These are phyloP conservation scores for Drosophila pachea DNA, from an alignment of 1,140 invertebrate species.

Conservation along the genomic window DNA sequence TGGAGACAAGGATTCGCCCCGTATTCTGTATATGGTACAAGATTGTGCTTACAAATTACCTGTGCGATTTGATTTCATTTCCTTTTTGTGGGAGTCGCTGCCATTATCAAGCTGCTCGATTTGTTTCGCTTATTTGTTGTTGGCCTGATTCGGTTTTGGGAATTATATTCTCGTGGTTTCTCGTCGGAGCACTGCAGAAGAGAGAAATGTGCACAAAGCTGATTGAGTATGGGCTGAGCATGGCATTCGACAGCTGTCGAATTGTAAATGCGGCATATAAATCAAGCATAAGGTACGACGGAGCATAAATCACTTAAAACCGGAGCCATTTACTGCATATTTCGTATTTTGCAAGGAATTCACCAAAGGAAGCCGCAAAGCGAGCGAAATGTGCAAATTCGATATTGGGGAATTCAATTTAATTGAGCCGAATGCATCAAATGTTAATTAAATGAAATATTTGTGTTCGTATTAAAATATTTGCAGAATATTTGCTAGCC, in stretches of 20 bases:
- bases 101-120: conserved; percentile 35
- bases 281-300: conserved; percentile 54
- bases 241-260: conserved; percentile 23
- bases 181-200: conserved; percentile 16
- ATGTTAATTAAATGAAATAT: conserved; percentile 36
- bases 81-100: conserved; percentile 35
- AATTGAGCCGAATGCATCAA: conserved; percentile 16
- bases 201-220: conserved; percentile 26
- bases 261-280: conserved; percentile 51
- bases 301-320: conserved; percentile 27
- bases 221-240: conserved; percentile 18
- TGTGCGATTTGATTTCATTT: conserved; percentile 74
- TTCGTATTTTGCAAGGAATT: conserved; percentile 1
- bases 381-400: background rate
- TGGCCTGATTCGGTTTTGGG: conserved; percentile 30
- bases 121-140: conserved; percentile 33
- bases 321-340: conserved; percentile 4
- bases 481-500: conserved; percentile 6
- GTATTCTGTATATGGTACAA: background rate
- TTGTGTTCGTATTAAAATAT: conserved; percentile 17
- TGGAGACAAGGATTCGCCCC: conserved; percentile 3
- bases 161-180: conserved; percentile 24
- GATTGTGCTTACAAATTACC: conserved; percentile 69
- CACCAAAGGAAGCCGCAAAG: background rate
- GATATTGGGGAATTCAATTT: background rate